Evolutionary conservation across 2,797 vertebrate species (phyloP), one percentile per base, ranked within the genome.

Genomic region (Clarias laeviceps): DNA sequence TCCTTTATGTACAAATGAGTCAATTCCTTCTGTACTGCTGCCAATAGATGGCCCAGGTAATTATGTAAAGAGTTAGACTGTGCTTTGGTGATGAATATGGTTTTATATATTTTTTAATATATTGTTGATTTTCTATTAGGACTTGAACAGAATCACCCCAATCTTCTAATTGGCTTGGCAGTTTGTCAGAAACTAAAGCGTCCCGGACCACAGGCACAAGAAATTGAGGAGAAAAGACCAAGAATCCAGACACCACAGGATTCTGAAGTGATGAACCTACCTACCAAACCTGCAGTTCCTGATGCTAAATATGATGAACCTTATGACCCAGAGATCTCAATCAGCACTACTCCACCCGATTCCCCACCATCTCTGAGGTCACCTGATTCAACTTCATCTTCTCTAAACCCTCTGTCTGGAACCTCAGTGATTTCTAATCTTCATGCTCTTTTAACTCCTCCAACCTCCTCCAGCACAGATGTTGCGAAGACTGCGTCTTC

Each of bases 41-140:
- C 98, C 98, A 72, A 95, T 99, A 90, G 96, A 98, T 91, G 98
- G 98, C 93, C 97, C 97, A 97, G 98, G 98, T 99, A 86, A 84
- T 32, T 27, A 32, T 70, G 1, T 59, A 62, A 82, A 77, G 0
- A 32, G 78, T 45, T 45, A 64, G 79, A 79, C n/a, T 40, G 6
- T 68, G 77, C 50, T 59, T 32, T 27, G 57, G 50, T 62, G 17
- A 64, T 20, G 15, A 40, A 29, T 29, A 45, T 78, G n/a, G 57
- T 56, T 32, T 11, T 5, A 5, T 50, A 15, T 68, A 8, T 45
- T 45, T 70, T 76, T 56, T 18, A 54, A 54, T 54, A 45, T 18
- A 81, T 50, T 73, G 18, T 45, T 79, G 11, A 37, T 62, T 37
- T 59, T 82, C 32, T 91, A 5, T 87, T 93, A 99, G 98, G 98